Base-by-base conservation (phyloP, 2,113 vertebrate genomes). In the Labrus mixtus region DNA sequence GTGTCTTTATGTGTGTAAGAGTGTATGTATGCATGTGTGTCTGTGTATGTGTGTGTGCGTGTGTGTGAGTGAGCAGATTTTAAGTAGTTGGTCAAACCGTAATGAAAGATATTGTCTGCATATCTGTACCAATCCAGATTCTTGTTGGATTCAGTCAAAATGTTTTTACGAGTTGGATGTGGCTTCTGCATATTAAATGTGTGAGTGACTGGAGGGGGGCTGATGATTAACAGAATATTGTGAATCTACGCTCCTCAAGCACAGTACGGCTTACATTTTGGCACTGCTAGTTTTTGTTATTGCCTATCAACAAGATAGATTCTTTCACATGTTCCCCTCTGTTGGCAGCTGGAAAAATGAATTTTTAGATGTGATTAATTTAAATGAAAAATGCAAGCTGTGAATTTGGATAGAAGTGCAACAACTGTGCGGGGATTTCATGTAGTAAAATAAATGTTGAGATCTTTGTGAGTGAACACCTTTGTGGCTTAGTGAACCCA, bases 221-320 rank as follows among this genome's bases (percentile, higher is more conserved):
- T 71, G 13, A 51, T 69, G 73, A 81, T 83, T 61, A 67, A 85
- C 73, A 79, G 45, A 81, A 79, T 62, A 41, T 43, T 59, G 48
- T 64, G 22, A 73, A 83, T 74, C 68, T 36, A 68, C 29, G 55
- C 62, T 70, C 63, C 12, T 78, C 25, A 48, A 65, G 72, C 57
- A 37, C 39, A 25, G 41, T 48, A 11, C 41, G 54, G 51, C 65
- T 73, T 54, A 60, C 2, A 29, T 68, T 75, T 43, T 73, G 66
- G 70, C 72, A 60, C 25, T 6, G 48, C 16, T 67, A 62, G 55
- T 68, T 60, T 73, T 51, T 45, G 23, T 67, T 80, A 76, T 78
- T 36, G 53, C 63, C 43, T 56, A 72, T 81, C 54, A 87, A 36
- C 36, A 60, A 73, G 9, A 63, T 67, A 86, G 17, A 70, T 63